These are phyloP conservation scores for Rutilus rutilus DNA, from an alignment of 2,113 vertebrate genomes.

Conservation along the genomic window DNA sequence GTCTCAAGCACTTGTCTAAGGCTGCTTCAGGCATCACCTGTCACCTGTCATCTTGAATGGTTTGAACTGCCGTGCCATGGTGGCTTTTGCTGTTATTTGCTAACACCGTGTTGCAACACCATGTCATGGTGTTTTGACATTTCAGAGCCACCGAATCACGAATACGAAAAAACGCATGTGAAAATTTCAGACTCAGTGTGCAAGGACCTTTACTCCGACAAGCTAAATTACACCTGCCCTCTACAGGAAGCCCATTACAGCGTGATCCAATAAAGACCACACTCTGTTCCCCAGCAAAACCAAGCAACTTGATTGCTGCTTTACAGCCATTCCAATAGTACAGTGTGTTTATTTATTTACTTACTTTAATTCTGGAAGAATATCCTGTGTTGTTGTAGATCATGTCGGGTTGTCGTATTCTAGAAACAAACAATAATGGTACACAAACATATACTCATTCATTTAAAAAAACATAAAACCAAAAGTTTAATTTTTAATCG, in stretches of 20 bases:
- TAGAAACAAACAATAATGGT: too few species aligned
- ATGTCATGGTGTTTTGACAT: too few species aligned
- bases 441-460: too few species aligned
- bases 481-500: too few species aligned
- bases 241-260: slow-evolving; percentile 21
- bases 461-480: too few species aligned
- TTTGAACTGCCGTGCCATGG: background rate
- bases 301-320: background rate
- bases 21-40: slow-evolving; percentile 19
- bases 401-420: too few species aligned
- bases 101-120: background rate
- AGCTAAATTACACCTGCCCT: slow-evolving; percentile 32
- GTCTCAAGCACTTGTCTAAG: slow-evolving; percentile 21
- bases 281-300: slow-evolving; percentile 2
- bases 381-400: too few species aligned
- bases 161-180: too few species aligned
- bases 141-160: too few species aligned
- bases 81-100: slow-evolving; percentile 10
- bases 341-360: too few species aligned
- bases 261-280: slow-evolving; percentile 4
- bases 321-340: background rate
- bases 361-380: too few species aligned
- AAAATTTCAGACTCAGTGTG: too few species aligned
- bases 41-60: background rate
- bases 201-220: background rate